Percentiles rank a stretch among this genome's conserved stretches.
phyloP scores from a whole-genome alignment of 2,888 invertebrate species.

The Stegophylla sp. region DNA sequence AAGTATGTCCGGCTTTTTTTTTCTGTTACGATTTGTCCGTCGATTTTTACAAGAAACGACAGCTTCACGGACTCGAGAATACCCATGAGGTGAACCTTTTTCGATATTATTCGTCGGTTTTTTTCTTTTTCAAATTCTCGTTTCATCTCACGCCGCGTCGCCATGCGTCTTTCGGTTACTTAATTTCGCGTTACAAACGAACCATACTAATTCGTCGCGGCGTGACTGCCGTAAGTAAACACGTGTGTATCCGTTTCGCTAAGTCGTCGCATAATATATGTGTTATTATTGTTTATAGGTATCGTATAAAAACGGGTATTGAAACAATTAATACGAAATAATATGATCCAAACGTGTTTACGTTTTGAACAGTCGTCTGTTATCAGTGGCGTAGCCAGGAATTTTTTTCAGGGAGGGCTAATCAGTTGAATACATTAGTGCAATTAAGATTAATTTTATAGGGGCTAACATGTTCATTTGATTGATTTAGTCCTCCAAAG shows the following conservation, averaged over 20 bases:
- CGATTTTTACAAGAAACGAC: slow-evolving; percentile 1
- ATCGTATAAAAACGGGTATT: not conserved
- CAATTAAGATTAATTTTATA: too few species aligned
- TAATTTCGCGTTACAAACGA: not conserved
- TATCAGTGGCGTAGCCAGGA: too few species aligned
- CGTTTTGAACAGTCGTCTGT: too few species aligned
- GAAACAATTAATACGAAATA: not conserved
- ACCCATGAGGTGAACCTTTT: not conserved
- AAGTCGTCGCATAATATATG: not conserved
- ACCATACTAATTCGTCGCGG: not conserved
- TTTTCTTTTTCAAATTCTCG: not conserved
- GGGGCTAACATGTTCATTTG: too few species aligned
- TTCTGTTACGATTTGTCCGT: not conserved
- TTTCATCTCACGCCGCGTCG: not conserved
- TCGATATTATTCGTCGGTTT: not conserved
- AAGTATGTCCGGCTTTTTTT: too few species aligned
- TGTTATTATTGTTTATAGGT: slow-evolving; percentile 5
- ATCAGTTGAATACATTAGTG: too few species aligned
- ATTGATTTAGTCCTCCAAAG: too few species aligned
- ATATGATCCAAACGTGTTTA: not conserved
- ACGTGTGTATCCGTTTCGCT: not conserved
- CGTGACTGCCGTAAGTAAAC: not conserved
- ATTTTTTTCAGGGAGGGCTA: too few species aligned
- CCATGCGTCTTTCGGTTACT: not conserved
- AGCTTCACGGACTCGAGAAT: slow-evolving; percentile 17